Conservation (phyloP, 1,140 invertebrate species). For the Drosophila busckii region DNA sequence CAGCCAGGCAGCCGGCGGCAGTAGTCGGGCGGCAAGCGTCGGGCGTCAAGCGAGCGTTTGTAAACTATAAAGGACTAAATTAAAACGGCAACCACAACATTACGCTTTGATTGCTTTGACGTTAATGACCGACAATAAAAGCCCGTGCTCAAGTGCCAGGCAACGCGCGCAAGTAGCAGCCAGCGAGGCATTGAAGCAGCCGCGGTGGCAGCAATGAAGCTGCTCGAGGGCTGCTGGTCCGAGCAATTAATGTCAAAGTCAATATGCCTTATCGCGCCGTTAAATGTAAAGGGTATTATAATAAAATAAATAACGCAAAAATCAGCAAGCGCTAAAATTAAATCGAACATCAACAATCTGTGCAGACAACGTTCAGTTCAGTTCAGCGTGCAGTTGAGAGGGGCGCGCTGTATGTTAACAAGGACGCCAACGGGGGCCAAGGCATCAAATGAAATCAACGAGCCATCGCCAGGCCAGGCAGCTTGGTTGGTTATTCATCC, state of each 20-base stretch:
- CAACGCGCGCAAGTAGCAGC: too few species aligned
- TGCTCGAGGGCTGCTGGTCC: too few species aligned
- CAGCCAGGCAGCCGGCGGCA: too few species aligned
- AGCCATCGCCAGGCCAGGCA: slow-evolving; percentile 59
- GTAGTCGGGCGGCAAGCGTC: too few species aligned
- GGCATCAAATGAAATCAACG: slow-evolving; percentile 68
- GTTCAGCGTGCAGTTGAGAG: too few species aligned
- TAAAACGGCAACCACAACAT: not conserved
- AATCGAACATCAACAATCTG: slow-evolving; percentile 76
- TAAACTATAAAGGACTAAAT: not conserved
- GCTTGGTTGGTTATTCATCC: slow-evolving; percentile 69
- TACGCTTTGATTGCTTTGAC: slow-evolving; percentile 37
- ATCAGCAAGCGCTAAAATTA: slow-evolving; percentile 69
- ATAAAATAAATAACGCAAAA: slow-evolving; percentile 77
- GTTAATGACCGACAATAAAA: slow-evolving; percentile 75
- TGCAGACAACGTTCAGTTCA: too few species aligned
- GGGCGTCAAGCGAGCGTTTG: not conserved
- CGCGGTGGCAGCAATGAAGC: too few species aligned
- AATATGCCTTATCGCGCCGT: slow-evolving; percentile 73
- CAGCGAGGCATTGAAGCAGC: not conserved
- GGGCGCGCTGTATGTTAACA: not conserved
- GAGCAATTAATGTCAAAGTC: slow-evolving; percentile 72
- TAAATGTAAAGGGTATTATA: slow-evolving; percentile 76
- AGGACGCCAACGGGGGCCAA: slow-evolving; percentile 11
- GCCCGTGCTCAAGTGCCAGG: slow-evolving; percentile 69